Evolutionary conservation across 2,797 vertebrate genomes (phyloP).

Genomic region (Meriones psammophilus): DNA sequence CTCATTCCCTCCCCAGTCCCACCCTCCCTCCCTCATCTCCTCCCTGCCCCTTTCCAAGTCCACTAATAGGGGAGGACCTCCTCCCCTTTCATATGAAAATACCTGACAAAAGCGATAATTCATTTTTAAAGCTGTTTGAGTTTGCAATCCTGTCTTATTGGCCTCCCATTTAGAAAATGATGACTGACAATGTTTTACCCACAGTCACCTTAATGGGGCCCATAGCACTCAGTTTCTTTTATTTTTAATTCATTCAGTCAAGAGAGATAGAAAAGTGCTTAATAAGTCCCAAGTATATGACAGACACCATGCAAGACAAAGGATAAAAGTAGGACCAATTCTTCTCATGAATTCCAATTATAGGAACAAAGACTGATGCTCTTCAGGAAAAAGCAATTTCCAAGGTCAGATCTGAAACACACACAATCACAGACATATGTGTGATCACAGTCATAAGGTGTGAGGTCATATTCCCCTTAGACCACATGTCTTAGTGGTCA

Average conservation of each 20-base stretch:
- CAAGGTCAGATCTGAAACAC: slow-evolving; percentile 60
- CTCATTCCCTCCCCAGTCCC: no score
- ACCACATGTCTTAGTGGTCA: no score
- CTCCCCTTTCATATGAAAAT: no score
- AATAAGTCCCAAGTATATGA: not conserved
- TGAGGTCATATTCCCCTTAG: no score
- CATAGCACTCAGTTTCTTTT: not conserved
- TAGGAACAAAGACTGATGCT: slow-evolving; percentile 61
- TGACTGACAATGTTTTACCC: not conserved
- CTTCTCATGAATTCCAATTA: not conserved
- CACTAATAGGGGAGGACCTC: no score
- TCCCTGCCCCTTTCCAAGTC: no score
- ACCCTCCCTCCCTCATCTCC: no score
- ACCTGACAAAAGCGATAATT: no score
- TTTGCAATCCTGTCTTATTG: not conserved
- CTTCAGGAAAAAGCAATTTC: slow-evolving; percentile 58
- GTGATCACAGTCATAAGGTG: not conserved
- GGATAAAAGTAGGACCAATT: not conserved
- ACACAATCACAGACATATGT: not conserved
- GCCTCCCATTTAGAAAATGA: not conserved
- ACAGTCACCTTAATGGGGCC: not conserved
- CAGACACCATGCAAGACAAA: not conserved
- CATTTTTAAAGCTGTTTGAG: not conserved
- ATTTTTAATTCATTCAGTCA: not conserved
- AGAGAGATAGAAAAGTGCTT: not conserved